phyloP scores from a whole-genome alignment of 2,797 vertebrate species.

The Carcharodon carcharias region DNA sequence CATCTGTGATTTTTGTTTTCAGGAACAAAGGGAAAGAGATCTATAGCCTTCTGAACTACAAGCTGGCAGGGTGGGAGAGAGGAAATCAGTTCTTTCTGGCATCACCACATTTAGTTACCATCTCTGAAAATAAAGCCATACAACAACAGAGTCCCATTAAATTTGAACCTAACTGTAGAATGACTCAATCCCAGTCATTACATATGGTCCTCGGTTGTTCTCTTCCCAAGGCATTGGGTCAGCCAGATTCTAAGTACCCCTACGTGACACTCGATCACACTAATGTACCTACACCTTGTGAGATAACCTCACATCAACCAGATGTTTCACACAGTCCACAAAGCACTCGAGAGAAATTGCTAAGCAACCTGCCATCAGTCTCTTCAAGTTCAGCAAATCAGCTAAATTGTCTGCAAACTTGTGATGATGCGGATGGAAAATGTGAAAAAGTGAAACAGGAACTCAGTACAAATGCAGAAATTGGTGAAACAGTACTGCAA shows the following conservation, averaged over 20 bases:
- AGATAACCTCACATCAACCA: background rate
- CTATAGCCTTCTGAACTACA: slow-evolving; percentile 70
- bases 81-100: slow-evolving; percentile 67
- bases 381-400: background rate
- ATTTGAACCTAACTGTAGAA: background rate
- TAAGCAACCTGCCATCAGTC: background rate
- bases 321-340: background rate
- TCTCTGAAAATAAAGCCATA: background rate
- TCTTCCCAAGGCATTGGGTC: background rate
- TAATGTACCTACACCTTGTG: background rate
- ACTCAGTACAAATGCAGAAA: rapidly evolving
- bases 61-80: slow-evolving; percentile 82
- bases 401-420: background rate
- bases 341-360: background rate
- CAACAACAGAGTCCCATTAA: background rate
- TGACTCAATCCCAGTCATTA: background rate
- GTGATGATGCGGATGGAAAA: slow-evolving; percentile 38
- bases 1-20: slow-evolving; percentile 41
- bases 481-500: slow-evolving; percentile 39
- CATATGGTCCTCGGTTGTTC: background rate
- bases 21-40: slow-evolving; percentile 74
- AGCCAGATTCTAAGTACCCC: background rate
- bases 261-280: no score
- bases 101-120: slow-evolving; percentile 36
- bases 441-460: slow-evolving; percentile 34